Evolutionary conservation across 1,140 invertebrate genomes (phyloP), one percentile per base, ranked within the genome.

Genomic region (Olivierus martensii): DNA sequence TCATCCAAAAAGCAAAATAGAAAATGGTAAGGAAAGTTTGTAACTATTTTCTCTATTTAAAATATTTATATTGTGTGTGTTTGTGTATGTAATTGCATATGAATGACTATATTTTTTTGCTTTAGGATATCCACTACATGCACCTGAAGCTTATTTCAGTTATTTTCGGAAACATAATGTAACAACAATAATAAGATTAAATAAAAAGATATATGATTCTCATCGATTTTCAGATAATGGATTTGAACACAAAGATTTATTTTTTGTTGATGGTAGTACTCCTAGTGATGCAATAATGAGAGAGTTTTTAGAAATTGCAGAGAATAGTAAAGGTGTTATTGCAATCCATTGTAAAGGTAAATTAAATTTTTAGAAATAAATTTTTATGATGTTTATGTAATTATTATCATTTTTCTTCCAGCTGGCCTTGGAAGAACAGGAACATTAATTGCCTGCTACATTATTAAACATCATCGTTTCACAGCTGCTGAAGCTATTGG

Each of bases 271-370:
- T 72, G 95, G 95, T 1, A 92, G 87, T 35, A 88, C 87, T 18
- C 95, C 95, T 0, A 88, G 80, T 51, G 87, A 95, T 69, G 70
- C 78, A 44, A 98, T 99, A 61, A 79, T 97, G 49, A 77, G 81
- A 60, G 77, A 87, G 59, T 99, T 99, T 73, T 74, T 99, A 42
- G 79, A 81, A 60, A 83, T 97, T 49, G 78, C 83, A 55, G 94
- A 99, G 72, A 81, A 79, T 53, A 79, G 88, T 10, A 77, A 78
- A 52, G 95, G 95, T 21, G 93, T 84, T 45, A 77, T 99, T 51
- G 95, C 95, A 36, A 87, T 99, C n/a, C 95, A 99, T 71, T 99
- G 95, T 66, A 99, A 98, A 83, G 87, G 85, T 86, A 68, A 37
- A 3, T 11, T n/a, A n/a, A n/a, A n/a, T n/a, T n/a, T n/a, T n/a